Conservation (phyloP, 2,888 invertebrate genomes). For the Acanthosepion lycidas region DNA sequence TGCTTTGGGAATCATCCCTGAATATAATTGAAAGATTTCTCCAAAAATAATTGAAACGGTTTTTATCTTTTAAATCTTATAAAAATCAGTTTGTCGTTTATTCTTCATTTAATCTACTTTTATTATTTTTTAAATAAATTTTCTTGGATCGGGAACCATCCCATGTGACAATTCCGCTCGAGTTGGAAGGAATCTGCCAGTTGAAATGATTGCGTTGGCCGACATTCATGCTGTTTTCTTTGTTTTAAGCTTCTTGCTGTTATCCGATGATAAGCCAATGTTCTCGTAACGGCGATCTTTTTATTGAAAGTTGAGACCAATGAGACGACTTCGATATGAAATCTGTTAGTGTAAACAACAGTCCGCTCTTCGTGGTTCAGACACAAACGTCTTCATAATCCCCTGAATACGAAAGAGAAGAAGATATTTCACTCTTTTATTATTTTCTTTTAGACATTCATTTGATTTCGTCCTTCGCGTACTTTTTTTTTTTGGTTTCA, state of each 20-base stretch:
- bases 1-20: no score
- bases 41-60: no score
- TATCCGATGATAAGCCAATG: not conserved
- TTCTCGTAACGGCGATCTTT: not conserved
- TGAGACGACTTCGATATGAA: not conserved
- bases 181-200: not conserved
- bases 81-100: no score
- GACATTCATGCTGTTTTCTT: not conserved
- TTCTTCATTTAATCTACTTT: no score
- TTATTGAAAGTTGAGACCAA: not conserved
- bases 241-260: not conserved
- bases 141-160: not conserved
- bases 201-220: not conserved
- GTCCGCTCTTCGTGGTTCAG: not conserved
- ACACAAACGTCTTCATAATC: not conserved
- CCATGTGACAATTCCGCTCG: not conserved
- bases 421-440: no score
- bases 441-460: no score
- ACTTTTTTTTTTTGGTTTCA: no score
- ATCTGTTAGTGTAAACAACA: not conserved
- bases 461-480: no score
- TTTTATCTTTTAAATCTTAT: no score
- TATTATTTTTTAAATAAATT: not conserved
- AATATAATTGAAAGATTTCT: no score
- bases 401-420: not conserved